Conservation (phyloP, 2,888 invertebrate species). For the Ditula angustiorana region DNA sequence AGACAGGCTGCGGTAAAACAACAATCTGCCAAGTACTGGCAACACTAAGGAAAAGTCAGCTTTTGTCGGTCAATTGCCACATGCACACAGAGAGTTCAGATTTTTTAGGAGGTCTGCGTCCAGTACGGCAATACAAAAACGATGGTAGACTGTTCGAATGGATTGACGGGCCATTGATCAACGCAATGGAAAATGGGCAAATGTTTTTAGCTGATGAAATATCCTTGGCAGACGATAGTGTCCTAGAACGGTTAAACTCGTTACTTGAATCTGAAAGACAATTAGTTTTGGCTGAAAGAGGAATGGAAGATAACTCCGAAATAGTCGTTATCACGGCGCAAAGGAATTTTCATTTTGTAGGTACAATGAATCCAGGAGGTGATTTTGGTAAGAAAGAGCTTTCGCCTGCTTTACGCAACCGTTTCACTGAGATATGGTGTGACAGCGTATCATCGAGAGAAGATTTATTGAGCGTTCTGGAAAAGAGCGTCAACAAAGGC, state of each 20-base stretch:
- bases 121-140: constrained; percentile 89
- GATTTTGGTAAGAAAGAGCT: constrained; percentile 99
- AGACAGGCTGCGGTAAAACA: constrained; percentile 99
- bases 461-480: constrained; percentile 93
- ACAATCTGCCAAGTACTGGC: constrained; percentile 97
- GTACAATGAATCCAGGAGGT: constrained; percentile 99
- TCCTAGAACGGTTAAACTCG: constrained; percentile 98
- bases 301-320: constrained; percentile 86
- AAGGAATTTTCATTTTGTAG: constrained; percentile 94
- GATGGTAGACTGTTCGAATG: constrained; percentile 95
- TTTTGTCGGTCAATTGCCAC: constrained; percentile 97
- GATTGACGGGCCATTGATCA: constrained; percentile 98
- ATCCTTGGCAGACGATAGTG: constrained; percentile 99
- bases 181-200: constrained; percentile 94
- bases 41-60: constrained; percentile 86
- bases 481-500: constrained; percentile 89
- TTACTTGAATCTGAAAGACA: constrained; percentile 97
- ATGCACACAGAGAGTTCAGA: constrained; percentile 99
- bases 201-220: constrained; percentile 99
- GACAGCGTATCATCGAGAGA: constrained; percentile 89
- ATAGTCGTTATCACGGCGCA: constrained; percentile 88
- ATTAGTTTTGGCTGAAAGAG: constrained; percentile 96
- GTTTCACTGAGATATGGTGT: constrained; percentile 99
- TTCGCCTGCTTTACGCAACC: constrained; percentile 97
- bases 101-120: constrained; percentile 97